Conservation (phyloP, 2,888 invertebrate species). For the Stramonita haemastoma region DNA sequence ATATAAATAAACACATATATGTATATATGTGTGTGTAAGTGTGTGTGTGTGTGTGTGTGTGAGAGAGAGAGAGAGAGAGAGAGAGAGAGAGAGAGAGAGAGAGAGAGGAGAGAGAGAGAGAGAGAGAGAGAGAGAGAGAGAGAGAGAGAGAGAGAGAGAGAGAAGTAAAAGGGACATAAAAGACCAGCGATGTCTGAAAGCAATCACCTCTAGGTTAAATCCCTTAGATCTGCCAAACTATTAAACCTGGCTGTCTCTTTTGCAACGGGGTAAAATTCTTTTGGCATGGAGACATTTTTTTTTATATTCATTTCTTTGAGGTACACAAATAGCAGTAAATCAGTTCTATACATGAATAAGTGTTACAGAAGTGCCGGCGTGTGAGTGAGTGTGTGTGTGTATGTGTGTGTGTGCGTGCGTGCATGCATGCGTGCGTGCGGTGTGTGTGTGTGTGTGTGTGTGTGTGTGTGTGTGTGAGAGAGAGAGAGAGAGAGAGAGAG, state of each 20-base stretch:
- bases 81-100: constrained; percentile 29
- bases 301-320: not conserved
- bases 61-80: constrained; percentile 30
- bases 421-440: not conserved
- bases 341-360: no score
- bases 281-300: not conserved
- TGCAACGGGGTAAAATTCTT: not conserved
- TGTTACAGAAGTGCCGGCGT: no score
- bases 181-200: no score
- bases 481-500: not conserved
- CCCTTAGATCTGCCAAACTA: no score
- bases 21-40: no score
- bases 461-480: not conserved
- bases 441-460: no score
- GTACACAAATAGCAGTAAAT: no score
- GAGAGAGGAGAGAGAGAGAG: constrained; percentile 16
- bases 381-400: not conserved
- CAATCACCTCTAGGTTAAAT: no score
- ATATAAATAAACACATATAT: no score
- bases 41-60: no score
- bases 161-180: no score
- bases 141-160: constrained; percentile 6
- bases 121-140: constrained; percentile 30
- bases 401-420: not conserved
- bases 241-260: no score